Percentiles rank a stretch among this genome's conserved stretches.
These are phyloP conservation scores for Rhopalosiphum maidis DNA, from an alignment of 1,140 invertebrate genomes.

Conservation along the genomic window DNA sequence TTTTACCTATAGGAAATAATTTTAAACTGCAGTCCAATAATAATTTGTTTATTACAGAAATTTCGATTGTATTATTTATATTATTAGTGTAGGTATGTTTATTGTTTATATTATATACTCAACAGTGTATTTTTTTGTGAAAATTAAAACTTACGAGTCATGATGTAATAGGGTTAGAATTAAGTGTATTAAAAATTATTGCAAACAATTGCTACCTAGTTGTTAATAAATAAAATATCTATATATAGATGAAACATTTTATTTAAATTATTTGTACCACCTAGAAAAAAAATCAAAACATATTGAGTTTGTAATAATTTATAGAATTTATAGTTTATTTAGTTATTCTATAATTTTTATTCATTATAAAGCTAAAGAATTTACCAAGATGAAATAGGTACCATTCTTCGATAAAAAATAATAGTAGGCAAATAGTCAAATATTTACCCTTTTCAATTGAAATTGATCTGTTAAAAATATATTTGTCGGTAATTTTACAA, in stretches of 20 bases:
- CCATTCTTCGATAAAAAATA: not conserved
- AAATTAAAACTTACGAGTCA: too few relatives aligned
- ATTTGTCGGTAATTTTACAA: not conserved
- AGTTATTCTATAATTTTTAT: not conserved
- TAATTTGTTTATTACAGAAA: not conserved
- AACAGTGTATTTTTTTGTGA: not conserved
- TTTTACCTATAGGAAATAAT: not conserved
- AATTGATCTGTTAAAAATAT: not conserved
- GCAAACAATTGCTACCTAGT: not conserved
- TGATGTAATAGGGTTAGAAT: not conserved
- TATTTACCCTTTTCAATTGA: not conserved
- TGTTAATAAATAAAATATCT: not conserved
- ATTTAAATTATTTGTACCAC: not conserved
- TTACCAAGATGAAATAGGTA: not conserved
- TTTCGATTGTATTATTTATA: not conserved
- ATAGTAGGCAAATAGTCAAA: not conserved
- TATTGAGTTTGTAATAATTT: not conserved
- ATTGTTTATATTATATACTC: not conserved
- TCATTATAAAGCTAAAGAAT: not conserved
- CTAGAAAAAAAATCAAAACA: not conserved
- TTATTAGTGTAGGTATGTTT: not conserved
- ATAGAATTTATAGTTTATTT: too few relatives aligned
- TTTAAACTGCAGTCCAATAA: not conserved
- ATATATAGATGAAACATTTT: not conserved
- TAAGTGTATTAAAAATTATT: not conserved